A percentile compares a stretch with the other conserved stretches of the same genome.
Conservation (phyloP, 2,888 invertebrate genomes). For the Macrophya alboannulata region DNA sequence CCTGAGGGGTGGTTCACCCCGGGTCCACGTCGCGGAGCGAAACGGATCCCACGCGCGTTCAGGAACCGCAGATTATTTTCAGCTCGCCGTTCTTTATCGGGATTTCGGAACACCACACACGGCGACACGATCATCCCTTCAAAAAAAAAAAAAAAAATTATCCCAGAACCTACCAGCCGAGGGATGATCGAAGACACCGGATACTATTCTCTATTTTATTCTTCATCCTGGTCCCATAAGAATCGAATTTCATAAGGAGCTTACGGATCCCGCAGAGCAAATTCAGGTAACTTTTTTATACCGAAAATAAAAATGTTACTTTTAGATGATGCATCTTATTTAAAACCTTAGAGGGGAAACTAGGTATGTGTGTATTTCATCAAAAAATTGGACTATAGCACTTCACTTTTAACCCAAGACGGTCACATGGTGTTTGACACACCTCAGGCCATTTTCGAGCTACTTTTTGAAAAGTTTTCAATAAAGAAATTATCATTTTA, state of each 20-base stretch:
- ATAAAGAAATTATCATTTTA: no score
- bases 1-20: constrained; percentile 58
- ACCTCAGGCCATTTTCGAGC: no score
- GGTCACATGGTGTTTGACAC: no score
- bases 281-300: constrained; percentile 2
- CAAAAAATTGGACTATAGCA: neutral
- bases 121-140: constrained; percentile 44
- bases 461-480: no score
- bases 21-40: neutral
- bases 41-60: constrained; percentile 20
- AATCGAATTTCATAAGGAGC: constrained; percentile 19
- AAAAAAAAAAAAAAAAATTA: no score
- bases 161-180: neutral
- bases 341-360: neutral
- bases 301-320: neutral
- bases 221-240: constrained; percentile 3
- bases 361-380: neutral
- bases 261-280: neutral
- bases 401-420: neutral
- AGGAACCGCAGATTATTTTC: constrained; percentile 49
- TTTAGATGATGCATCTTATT: neutral
- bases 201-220: neutral
- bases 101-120: constrained; percentile 28
- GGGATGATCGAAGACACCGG: constrained; percentile 41
- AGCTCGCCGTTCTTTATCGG: constrained; percentile 49